A percentile compares a stretch with the other conserved stretches of the same genome.
Evolutionary conservation across 1,140 invertebrate species (phyloP).

Genomic region (Calosoma granatense): DNA sequence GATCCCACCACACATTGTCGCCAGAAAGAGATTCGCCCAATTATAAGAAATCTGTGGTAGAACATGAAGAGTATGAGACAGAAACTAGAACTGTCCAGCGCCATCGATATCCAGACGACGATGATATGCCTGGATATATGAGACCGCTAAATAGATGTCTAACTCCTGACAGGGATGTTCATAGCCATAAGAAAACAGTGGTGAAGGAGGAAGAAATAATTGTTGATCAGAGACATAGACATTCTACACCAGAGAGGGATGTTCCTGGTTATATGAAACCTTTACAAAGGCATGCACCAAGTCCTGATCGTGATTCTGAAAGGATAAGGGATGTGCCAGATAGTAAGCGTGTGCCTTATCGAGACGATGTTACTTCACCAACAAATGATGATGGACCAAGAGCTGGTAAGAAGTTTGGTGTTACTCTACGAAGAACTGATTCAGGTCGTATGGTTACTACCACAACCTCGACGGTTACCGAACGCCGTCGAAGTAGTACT

Average conservation of each 20-base stretch:
- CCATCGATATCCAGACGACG: slow-evolving; percentile 12
- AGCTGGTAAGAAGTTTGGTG: slow-evolving; percentile 48
- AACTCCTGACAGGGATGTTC: not conserved
- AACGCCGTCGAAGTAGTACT: slow-evolving; percentile 26
- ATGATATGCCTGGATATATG: slow-evolving; percentile 31
- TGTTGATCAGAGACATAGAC: not conserved
- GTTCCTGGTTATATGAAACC: slow-evolving; percentile 31
- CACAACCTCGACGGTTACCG: slow-evolving; percentile 28
- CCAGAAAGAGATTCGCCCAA: not conserved
- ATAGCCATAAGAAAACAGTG: not conserved
- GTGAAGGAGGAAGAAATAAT: not conserved
- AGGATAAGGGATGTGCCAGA: not conserved
- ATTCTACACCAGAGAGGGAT: slow-evolving; percentile 18
- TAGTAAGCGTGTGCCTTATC: not conserved
- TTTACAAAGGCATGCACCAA: slow-evolving; percentile 21
- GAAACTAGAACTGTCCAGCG: not conserved
- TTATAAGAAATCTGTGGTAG: not conserved
- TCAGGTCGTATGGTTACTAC: slow-evolving; percentile 34
- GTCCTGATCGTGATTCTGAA: not conserved
- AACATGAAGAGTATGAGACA: not conserved
- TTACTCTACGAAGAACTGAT: slow-evolving; percentile 45
- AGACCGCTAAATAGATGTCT: slow-evolving; percentile 25
- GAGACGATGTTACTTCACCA: too few relatives aligned
- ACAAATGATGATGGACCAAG: slow-evolving; percentile 28
- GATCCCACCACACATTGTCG: not conserved